Evolutionary conservation across 2,113 vertebrate genomes (phyloP), one percentile per base, ranked within the genome.

Genomic region (Formicarius rufipectus): DNA sequence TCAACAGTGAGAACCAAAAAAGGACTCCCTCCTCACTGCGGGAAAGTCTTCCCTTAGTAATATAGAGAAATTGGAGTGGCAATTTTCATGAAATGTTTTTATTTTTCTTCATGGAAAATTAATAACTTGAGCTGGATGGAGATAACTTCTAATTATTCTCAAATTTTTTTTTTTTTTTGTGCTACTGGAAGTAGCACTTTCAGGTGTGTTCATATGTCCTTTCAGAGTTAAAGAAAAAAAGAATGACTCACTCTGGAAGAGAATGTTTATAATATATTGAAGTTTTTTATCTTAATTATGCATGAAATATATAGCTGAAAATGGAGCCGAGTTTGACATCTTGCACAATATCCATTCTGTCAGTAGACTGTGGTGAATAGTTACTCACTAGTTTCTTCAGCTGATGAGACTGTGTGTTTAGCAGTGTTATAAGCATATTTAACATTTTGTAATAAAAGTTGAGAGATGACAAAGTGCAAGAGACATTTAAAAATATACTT

Each of bases 231-330:
- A 47, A 63, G 66, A 71, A 94, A 97, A 58, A 50, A 37, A 1
- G 0, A 92, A 93, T 74, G 2, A 68, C 28, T 74, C 80, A 96
- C 96, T 94, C 83, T 87, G 55, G 20, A 52, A 71, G 37, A 47
- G 45, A 93, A 74, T 92, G 59, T 93, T 96, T 95, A 85, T 64
- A 93, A 95, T 91, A 69, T 5, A 3, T 84, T 62, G 52, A 96
- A 69, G 42, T 33, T 80, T 97, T 95, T 76, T n/a, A 85, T 89
- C 56, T 95, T 95, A 96, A 91, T 95, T 94, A 97, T 96, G 55
- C 66, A 78, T 96, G 79, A 96, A 96, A 94, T 95, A 93, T 96
- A 95, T 76, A 95, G 69, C 72, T 87, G 49, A 87, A 95, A 94
- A 91, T n/a, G 52, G 44, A 50, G 53, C 45, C 4, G 59, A 84